Evolutionary conservation across 2,797 vertebrate genomes (phyloP).

Genomic region (Antrozous pallidus): DNA sequence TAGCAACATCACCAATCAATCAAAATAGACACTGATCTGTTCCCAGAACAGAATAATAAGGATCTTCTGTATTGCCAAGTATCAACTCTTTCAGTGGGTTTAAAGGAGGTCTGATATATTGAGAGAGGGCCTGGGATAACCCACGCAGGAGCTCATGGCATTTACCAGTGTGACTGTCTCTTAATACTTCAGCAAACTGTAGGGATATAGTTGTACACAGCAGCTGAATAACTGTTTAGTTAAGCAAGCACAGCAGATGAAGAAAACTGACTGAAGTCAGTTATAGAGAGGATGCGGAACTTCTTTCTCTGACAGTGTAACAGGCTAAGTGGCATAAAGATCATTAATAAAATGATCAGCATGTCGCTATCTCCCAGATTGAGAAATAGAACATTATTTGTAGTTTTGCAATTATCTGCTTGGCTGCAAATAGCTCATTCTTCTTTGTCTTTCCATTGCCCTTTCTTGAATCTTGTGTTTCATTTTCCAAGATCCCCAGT

Average conservation of each 20-base stretch:
- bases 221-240: neutral
- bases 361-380: neutral
- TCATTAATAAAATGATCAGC: neutral
- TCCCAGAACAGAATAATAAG: neutral
- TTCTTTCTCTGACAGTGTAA: neutral
- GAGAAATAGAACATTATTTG: neutral
- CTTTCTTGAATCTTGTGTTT: neutral
- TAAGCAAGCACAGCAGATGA: neutral
- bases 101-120: neutral
- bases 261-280: neutral
- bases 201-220: neutral
- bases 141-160: neutral
- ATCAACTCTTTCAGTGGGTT: neutral
- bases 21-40: neutral
- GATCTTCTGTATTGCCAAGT: neutral
- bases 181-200: neutral
- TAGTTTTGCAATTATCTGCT: neutral
- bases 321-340: neutral
- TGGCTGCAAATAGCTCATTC: neutral
- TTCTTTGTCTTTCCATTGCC: neutral
- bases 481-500: neutral
- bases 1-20: neutral
- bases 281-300: neutral
- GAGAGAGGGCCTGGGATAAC: neutral
- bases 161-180: neutral